A percentile compares a stretch with the other conserved stretches of the same genome.
Evolutionary conservation across 2,113 vertebrate genomes (phyloP).

Genomic region (Platysternon megacephalum): DNA sequence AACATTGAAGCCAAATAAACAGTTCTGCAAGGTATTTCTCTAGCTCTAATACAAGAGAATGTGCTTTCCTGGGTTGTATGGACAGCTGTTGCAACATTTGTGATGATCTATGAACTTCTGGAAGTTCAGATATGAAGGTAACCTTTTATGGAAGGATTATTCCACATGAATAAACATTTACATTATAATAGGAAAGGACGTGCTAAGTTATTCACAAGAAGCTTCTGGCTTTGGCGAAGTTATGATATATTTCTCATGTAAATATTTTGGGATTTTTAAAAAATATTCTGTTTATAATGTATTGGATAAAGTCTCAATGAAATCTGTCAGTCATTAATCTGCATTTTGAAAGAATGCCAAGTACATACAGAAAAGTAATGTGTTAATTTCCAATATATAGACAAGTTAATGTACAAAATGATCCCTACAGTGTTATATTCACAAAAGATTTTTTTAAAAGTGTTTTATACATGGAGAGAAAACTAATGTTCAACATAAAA

Average conservation of each 20-base stretch:
- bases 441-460: background rate
- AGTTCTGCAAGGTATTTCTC: slow-evolving; percentile 16
- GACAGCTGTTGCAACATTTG: slow-evolving; percentile 52
- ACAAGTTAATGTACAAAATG: background rate
- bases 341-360: background rate
- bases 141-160: slow-evolving; percentile 2
- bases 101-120: slow-evolving; percentile 11
- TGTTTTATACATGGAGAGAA: background rate
- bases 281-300: background rate
- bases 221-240: background rate
- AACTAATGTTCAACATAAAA: background rate
- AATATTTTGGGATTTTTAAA: background rate
- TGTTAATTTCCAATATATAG: background rate
- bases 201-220: background rate
- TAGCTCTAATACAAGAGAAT: background rate
- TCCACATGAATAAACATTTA: slow-evolving; percentile 20
- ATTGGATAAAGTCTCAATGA: background rate
- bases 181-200: background rate
- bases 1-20: slow-evolving; percentile 28
- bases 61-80: slow-evolving; percentile 9
- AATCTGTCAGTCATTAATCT: background rate
- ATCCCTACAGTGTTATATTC: background rate
- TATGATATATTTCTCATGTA: background rate
- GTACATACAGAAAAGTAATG: background rate
- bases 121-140: slow-evolving; percentile 24